phyloP scores from a whole-genome alignment of 2,888 invertebrate species.

The Myopa tessellatipennis region DNA sequence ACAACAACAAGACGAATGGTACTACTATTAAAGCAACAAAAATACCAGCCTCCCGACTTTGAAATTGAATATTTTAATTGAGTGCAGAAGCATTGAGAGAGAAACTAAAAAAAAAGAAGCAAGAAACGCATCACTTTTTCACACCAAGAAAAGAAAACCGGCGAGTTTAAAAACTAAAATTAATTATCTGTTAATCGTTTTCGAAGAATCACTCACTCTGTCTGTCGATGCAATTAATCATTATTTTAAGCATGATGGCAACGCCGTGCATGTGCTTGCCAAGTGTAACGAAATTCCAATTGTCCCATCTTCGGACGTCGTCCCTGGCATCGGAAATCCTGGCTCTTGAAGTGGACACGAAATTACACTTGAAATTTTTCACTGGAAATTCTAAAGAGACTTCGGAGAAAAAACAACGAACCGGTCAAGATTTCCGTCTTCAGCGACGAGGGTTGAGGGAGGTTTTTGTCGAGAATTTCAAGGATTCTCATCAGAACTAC shows the following conservation, averaged over 20 bases:
- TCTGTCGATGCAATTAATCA: constrained; percentile 11
- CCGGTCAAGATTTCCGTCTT: background rate
- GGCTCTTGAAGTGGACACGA: background rate
- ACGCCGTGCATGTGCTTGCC: background rate
- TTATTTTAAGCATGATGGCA: constrained; percentile 5
- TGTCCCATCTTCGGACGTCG: background rate
- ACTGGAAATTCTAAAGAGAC: constrained; percentile 24
- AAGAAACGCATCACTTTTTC: background rate
- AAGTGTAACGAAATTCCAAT: background rate
- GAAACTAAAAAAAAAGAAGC: constrained; percentile 34
- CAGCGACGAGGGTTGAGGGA: no score
- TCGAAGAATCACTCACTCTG: constrained; percentile 40
- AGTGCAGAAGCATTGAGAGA: background rate
- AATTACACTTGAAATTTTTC: constrained; percentile 25
- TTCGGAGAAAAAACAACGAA: constrained; percentile 7
- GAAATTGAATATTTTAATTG: constrained; percentile 16
- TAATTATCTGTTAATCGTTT: constrained; percentile 52
- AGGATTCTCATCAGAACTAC: constrained; percentile 12
- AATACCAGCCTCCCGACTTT: background rate
- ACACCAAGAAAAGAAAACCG: no score
- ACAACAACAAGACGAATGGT: no score
- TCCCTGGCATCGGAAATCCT: no score
- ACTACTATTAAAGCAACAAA: no score
- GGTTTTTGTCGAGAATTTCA: background rate
- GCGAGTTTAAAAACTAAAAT: constrained; percentile 43